Evolutionary conservation across 2,888 invertebrate genomes (phyloP).

Genomic region (Protodeltote pygarga): DNA sequence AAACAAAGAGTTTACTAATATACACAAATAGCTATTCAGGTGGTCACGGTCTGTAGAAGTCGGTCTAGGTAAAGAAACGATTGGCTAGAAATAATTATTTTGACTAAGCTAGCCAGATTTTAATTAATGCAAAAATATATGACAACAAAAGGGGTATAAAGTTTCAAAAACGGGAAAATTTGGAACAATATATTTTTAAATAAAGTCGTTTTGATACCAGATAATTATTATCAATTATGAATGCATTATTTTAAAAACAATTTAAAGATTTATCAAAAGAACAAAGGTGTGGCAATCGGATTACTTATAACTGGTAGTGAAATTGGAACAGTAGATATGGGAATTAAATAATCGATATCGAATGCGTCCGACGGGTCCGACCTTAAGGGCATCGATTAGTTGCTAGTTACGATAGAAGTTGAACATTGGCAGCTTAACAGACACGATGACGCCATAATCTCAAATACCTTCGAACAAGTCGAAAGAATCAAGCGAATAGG

Average conservation of each 20-base stretch:
- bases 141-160: too few species aligned
- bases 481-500: too few species aligned
- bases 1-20: slow-evolving; percentile 48
- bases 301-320: slow-evolving; percentile 5
- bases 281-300: slow-evolving; percentile 8
- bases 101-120: too few species aligned
- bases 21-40: slow-evolving; percentile 35
- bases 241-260: too few species aligned
- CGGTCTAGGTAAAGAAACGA: slow-evolving; percentile 17
- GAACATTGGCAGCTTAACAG: slow-evolving; percentile 3
- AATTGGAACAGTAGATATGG: slow-evolving; percentile 26
- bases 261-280: slow-evolving; percentile 1
- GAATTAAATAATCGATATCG: slow-evolving; percentile 31
- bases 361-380: slow-evolving; percentile 6
- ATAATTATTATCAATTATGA: not conserved
- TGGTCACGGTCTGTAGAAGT: slow-evolving; percentile 32
- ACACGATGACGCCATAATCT: not conserved
- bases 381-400: slow-evolving; percentile 20
- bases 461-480: too few species aligned
- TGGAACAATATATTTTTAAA: too few species aligned
- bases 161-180: too few species aligned
- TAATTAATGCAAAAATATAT: too few species aligned
- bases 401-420: slow-evolving; percentile 4
- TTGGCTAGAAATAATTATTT: not conserved
- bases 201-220: too few species aligned